A percentile compares a stretch with the other conserved stretches of the same genome.
Evolutionary conservation across 2,797 vertebrate species (phyloP).

Genomic region (Sternarchorhynchus goeldii): DNA sequence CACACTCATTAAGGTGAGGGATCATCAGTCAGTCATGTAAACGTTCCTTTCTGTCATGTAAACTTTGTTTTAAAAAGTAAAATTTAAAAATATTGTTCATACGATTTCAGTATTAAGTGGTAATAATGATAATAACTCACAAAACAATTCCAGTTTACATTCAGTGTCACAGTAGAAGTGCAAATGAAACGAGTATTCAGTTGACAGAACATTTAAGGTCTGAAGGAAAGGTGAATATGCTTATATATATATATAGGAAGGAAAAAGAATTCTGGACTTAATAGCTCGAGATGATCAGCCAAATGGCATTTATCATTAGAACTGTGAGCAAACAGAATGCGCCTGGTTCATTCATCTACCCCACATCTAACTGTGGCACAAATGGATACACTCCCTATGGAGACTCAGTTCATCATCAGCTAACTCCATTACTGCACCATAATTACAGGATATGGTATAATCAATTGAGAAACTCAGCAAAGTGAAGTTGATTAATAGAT

Average conservation of each 20-base stretch:
- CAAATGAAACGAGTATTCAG: neutral
- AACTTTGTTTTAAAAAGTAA: no score
- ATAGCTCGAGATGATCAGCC: constrained; percentile 57
- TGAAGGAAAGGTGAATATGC: no score
- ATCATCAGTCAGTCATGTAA: neutral
- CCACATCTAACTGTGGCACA: constrained; percentile 37
- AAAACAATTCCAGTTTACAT: neutral
- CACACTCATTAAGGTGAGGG: neutral
- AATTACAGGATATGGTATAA: constrained; percentile 55
- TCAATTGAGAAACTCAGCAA: constrained; percentile 43
- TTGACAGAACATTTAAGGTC: neutral
- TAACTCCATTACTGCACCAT: constrained; percentile 52
- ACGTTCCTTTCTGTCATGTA: no score
- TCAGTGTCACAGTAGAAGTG: no score
- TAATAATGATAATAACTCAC: no score
- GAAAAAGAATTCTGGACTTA: neutral
- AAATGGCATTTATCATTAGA: constrained; percentile 34
- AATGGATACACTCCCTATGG: constrained; percentile 53
- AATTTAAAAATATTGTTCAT: no score
- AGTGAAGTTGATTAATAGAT: constrained; percentile 46
- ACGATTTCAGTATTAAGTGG: no score
- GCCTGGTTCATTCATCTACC: constrained; percentile 49
- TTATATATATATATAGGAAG: neutral
- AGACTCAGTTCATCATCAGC: constrained; percentile 36
- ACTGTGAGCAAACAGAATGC: constrained; percentile 48